A percentile compares a stretch with the other conserved stretches of the same genome.
Evolutionary conservation across 2,113 vertebrate genomes (phyloP).

Genomic region (Menidia beryllina): DNA sequence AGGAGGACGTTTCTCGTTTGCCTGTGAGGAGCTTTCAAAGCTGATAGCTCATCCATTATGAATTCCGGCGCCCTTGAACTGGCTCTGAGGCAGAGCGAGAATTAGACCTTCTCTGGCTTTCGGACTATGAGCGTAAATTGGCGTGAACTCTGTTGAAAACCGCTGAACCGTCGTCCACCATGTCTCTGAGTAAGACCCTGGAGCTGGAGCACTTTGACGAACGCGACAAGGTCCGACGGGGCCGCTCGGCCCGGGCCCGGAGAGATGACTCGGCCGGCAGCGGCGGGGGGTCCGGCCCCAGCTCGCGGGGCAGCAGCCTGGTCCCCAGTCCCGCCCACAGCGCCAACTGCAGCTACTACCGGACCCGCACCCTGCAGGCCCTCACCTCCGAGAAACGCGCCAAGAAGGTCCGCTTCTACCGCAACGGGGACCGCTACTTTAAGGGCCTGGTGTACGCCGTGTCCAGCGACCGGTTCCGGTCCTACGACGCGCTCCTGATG

Average conservation of each 20-base stretch:
- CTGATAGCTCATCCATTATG: background rate
- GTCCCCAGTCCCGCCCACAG: constrained; percentile 97
- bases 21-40: background rate
- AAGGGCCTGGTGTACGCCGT: constrained; percentile 96
- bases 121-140: constrained; percentile 34
- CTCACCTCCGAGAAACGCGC: constrained; percentile 97
- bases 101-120: background rate
- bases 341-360: constrained; percentile 97
- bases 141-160: background rate
- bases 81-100: background rate
- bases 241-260: constrained; percentile 79
- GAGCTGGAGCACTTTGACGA: constrained; percentile 99
- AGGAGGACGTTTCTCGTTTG: background rate
- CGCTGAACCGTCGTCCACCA: constrained; percentile 8
- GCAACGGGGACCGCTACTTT: constrained; percentile 97
- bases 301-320: constrained; percentile 90
- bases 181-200: constrained; percentile 87
- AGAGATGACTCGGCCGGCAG: constrained; percentile 67
- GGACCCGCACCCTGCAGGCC: constrained; percentile 96
- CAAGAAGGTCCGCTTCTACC: constrained; percentile 96
- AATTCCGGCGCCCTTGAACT: background rate
- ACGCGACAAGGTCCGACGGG: constrained; percentile 89
- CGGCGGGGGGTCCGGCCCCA: constrained; percentile 80
- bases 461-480: constrained; percentile 92
- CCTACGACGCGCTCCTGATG: constrained; percentile 90